Evolutionary conservation across 2,888 invertebrate genomes (phyloP), one percentile per base, ranked within the genome.

Genomic region (Rhyacophila evoluta): DNA sequence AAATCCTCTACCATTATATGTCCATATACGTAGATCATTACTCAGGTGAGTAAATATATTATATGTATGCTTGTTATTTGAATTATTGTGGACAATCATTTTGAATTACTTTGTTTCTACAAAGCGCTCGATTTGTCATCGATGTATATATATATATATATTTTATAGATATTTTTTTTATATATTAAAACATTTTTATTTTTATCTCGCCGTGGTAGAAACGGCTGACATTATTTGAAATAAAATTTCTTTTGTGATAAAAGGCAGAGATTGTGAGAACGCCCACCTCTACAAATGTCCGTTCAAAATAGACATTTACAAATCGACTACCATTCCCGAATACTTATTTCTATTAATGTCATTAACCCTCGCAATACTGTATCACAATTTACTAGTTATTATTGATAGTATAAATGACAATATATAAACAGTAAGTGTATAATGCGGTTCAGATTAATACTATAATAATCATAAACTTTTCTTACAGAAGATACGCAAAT

Each of bases 321-420:
- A 80, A 80, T 80, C 33, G 72, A 28, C 74, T 73, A 11, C 36
- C 73, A 33, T 68, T 73, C 39, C 27, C 73, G 25, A 68, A 80
- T 72, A 80, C 80, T 55, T 74, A 80, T 80, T 80, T 77, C 74
- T 77, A 80, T 74, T 78, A 69, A 69, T 69, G 69, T 33, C 69
- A 55, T 55, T 55, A 55, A 55, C 55, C 55, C 55, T 55, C 19
- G 25, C 55, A 2, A 55, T 19, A 25, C 55, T 8, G 25, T 1
- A 5, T 39, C 6, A 38, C n/a, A n/a, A n/a, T n/a, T n/a, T n/a
- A n/a, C n/a, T n/a, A n/a, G n/a, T n/a, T n/a, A n/a, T n/a, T n/a
- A n/a, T n/a, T n/a, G n/a, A n/a, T n/a, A n/a, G n/a, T n/a, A n/a
- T n/a, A n/a, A n/a, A n/a, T n/a, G n/a, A n/a, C n/a, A n/a, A n/a